Conservation (phyloP, 2,888 invertebrate species). For the Aethes cnicana region DNA sequence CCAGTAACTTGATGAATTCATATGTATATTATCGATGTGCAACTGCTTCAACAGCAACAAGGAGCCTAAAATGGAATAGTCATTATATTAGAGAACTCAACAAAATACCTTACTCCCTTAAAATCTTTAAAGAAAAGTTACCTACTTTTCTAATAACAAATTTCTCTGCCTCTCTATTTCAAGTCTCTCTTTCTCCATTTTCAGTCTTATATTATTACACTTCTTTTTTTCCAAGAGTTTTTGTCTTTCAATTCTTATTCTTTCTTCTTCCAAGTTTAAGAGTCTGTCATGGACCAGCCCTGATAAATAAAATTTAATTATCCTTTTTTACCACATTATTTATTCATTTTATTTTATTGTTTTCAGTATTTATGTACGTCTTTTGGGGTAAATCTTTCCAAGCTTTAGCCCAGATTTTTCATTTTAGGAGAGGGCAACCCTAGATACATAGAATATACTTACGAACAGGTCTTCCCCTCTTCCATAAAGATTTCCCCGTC, state of each 20-base stretch:
- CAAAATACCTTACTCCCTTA: not conserved
- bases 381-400: too few species aligned
- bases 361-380: too few species aligned
- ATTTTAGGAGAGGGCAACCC: too few species aligned
- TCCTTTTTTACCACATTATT: too few species aligned
- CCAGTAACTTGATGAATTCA: too few species aligned
- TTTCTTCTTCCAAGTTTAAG: constrained; percentile 59
- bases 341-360: too few species aligned
- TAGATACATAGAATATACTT: too few species aligned
- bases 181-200: constrained; percentile 59
- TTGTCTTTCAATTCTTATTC: constrained; percentile 60
- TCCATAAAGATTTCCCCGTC: constrained; percentile 54
- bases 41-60: constrained; percentile 57
- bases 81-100: not conserved
- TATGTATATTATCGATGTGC: constrained; percentile 37
- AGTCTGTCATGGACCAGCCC: constrained; percentile 59
- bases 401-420: too few species aligned
- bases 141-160: constrained; percentile 58
- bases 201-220: constrained; percentile 60
- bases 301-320: constrained; percentile 31
- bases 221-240: constrained; percentile 61
- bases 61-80: constrained; percentile 43
- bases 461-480: constrained; percentile 56
- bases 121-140: too few species aligned
- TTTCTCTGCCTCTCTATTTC: constrained; percentile 62